Conservation (phyloP, 2,797 vertebrate species). For the Paramormyrops hopkinsi region DNA sequence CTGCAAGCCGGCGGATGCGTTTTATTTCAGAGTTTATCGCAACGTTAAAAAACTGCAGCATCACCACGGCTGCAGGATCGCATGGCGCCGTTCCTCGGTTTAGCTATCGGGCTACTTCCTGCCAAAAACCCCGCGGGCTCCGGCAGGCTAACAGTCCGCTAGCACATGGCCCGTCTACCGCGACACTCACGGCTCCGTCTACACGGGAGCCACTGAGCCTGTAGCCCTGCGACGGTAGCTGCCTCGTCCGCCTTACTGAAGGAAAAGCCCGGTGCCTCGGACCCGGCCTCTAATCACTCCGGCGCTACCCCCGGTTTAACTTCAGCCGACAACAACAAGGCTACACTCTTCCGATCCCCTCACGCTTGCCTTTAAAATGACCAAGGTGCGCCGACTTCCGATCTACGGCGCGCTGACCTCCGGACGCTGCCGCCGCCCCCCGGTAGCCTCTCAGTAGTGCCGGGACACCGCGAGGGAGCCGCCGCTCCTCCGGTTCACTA, state of each 20-base stretch:
- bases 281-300: not conserved
- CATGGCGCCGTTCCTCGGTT: not conserved
- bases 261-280: not conserved
- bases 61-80: not conserved
- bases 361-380: not conserved
- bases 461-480: not conserved
- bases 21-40: not conserved
- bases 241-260: not conserved
- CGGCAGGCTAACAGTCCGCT: not conserved
- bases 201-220: not conserved
- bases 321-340: not conserved
- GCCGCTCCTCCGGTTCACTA: not conserved
- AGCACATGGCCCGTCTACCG: not conserved
- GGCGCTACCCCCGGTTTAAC: not conserved
- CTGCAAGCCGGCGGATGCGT: not conserved
- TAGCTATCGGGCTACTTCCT: not conserved
- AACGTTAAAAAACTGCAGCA: not conserved
- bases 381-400: not conserved
- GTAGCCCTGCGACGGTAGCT: not conserved
- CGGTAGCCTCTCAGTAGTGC: not conserved
- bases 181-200: not conserved
- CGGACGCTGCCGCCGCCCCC: not conserved
- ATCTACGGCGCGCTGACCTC: not conserved
- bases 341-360: not conserved
- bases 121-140: not conserved